phyloP scores from a whole-genome alignment of 2,888 invertebrate genomes.

The Callosobruchus maculatus region DNA sequence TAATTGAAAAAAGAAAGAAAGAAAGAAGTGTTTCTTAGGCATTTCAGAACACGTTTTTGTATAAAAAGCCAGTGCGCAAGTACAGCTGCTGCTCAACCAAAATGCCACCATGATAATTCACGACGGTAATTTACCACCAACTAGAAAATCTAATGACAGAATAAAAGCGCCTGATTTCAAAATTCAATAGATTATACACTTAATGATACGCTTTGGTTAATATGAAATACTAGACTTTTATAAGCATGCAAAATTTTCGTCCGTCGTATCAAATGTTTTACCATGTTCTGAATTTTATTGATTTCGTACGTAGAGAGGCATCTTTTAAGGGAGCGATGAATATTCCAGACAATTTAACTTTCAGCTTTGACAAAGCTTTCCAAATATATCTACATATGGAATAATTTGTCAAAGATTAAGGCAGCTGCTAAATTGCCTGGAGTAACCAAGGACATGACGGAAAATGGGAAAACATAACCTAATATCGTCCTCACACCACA shows the following conservation, averaged over 20 bases:
- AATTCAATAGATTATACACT: not conserved
- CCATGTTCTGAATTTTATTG: not conserved
- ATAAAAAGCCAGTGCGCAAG: no score
- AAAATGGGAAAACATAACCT: not conserved
- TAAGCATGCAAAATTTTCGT: not conserved
- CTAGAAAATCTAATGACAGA: no score
- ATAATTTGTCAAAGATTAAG: not conserved
- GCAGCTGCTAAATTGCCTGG: not conserved
- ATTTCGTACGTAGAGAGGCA: constrained; percentile 38
- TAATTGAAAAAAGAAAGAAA: no score
- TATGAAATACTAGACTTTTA: not conserved
- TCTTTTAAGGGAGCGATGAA: constrained; percentile 14
- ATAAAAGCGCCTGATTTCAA: no score
- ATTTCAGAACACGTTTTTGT: no score
- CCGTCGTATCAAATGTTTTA: not conserved
- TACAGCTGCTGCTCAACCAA: no score
- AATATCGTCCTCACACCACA: not conserved
- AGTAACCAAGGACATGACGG: not conserved
- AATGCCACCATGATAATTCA: no score
- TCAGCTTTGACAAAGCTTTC: not conserved
- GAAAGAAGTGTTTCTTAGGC: no score
- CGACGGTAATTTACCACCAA: no score
- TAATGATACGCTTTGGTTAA: not conserved
- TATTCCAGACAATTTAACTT: not conserved
- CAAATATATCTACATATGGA: not conserved